phyloP scores from a whole-genome alignment of 2,888 invertebrate genomes.

The Catotricha subobsoleta region DNA sequence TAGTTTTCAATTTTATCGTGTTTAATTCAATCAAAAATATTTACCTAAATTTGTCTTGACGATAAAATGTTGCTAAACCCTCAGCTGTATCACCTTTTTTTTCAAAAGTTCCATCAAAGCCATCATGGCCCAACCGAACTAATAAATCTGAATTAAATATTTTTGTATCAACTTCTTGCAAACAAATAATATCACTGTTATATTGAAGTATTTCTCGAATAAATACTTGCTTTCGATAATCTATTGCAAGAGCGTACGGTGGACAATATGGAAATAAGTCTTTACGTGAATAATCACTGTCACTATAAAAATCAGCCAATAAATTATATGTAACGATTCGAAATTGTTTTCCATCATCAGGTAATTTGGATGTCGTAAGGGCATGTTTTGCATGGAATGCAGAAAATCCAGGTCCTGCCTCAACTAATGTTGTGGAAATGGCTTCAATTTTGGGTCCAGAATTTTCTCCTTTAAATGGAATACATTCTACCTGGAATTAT shows the following conservation, averaged over 20 bases:
- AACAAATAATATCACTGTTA: conserved; percentile 72
- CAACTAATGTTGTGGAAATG: conserved; percentile 39
- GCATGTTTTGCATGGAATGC: conserved; percentile 66
- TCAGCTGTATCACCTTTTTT: conserved; percentile 60
- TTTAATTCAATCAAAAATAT: conserved; percentile 14
- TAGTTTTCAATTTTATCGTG: too few species aligned
- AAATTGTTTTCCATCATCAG: conserved; percentile 10
- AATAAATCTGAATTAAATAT: conserved; percentile 52
- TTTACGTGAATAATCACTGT: conserved; percentile 56
- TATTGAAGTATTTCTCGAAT: conserved; percentile 68
- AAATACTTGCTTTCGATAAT: conserved; percentile 73
- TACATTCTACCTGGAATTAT: conserved; percentile 19
- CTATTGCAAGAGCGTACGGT: conserved; percentile 55
- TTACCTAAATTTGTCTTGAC: conserved; percentile 47
- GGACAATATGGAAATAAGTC: conserved; percentile 73
- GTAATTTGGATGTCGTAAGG: conserved; percentile 42
- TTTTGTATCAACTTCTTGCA: conserved; percentile 83
- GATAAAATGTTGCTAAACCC: conserved; percentile 65
- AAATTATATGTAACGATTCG: conserved; percentile 79
- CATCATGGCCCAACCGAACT: conserved; percentile 32
- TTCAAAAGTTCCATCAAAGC: conserved; percentile 40
- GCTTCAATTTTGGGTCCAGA: conserved; percentile 44
- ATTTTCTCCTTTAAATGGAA: conserved; percentile 33
- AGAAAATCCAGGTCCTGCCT: conserved; percentile 58
- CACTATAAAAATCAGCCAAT: conserved; percentile 79